A percentile compares a stretch with the other conserved stretches of the same genome.
These are phyloP conservation scores for Rhipidura dahli DNA, from an alignment of 2,113 vertebrate species.

Conservation along the genomic window DNA sequence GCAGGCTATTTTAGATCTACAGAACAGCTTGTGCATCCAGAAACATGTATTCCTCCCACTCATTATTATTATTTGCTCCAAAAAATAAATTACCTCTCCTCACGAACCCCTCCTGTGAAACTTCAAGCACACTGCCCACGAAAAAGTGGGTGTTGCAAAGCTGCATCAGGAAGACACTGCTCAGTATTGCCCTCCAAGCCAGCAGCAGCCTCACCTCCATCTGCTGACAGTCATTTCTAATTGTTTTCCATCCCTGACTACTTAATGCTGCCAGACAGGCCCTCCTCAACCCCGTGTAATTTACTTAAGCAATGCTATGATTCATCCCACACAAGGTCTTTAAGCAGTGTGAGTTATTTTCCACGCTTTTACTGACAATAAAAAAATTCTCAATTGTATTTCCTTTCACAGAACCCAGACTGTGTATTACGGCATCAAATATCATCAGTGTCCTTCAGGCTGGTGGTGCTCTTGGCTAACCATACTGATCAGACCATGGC, in stretches of 20 bases:
- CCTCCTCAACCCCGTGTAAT: not conserved
- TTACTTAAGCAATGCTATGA: not conserved
- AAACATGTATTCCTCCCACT: not conserved
- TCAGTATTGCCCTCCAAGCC: not conserved
- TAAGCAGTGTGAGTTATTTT: not conserved
- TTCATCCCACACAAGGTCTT: not conserved
- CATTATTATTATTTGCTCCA: not conserved
- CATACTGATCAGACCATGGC: not conserved
- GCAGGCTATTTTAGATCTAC: slow-evolving; percentile 4
- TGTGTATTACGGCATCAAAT: slow-evolving; percentile 24
- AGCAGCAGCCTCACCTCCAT: not conserved
- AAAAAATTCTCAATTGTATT: not conserved
- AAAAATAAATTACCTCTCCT: not conserved
- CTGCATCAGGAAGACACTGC: not conserved
- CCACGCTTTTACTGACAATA: not conserved
- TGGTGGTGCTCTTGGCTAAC: slow-evolving; percentile 6
- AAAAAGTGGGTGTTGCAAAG: not conserved
- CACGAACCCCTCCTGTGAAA: not conserved
- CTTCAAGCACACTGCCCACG: not conserved
- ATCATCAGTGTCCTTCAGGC: not conserved
- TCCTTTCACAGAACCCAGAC: not conserved
- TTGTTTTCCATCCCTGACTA: not conserved
- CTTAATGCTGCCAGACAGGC: not conserved
- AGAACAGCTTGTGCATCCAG: not conserved
- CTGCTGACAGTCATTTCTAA: not conserved